Conservation (phyloP, 1,140 invertebrate genomes). For the Lanistes nyassanus region DNA sequence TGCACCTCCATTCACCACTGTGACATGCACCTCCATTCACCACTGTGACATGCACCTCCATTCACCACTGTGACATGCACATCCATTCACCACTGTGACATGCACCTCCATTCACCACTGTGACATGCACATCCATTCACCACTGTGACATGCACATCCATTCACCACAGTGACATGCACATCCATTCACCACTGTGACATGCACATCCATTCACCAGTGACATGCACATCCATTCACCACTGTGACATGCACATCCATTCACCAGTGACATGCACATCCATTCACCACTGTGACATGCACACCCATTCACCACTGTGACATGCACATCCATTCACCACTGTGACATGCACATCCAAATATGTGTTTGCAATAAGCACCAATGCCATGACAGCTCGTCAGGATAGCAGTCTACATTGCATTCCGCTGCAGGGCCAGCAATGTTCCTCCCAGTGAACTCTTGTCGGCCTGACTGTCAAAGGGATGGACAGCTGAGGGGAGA, state of each 20-base stretch:
- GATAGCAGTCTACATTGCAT: no score
- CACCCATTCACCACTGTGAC: background rate
- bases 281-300: background rate
- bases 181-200: background rate
- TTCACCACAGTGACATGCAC: background rate
- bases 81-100: background rate
- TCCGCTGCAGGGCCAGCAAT: no score
- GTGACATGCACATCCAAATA: background rate
- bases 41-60: background rate
- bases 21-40: no score
- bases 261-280: no score
- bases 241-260: background rate
- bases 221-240: background rate
- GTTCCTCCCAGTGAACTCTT: no score
- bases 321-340: background rate
- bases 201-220: background rate
- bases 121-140: no score
- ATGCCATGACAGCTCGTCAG: no score
- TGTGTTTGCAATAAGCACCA: no score
- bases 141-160: background rate
- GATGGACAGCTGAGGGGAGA: no score
- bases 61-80: background rate
- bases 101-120: slow-evolving; percentile 1
- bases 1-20: no score
- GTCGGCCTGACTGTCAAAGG: no score